A percentile compares a stretch with the other conserved stretches of the same genome.
Evolutionary conservation across 2,888 invertebrate species (phyloP).

Genomic region (Trissolcus brochymenae): DNA sequence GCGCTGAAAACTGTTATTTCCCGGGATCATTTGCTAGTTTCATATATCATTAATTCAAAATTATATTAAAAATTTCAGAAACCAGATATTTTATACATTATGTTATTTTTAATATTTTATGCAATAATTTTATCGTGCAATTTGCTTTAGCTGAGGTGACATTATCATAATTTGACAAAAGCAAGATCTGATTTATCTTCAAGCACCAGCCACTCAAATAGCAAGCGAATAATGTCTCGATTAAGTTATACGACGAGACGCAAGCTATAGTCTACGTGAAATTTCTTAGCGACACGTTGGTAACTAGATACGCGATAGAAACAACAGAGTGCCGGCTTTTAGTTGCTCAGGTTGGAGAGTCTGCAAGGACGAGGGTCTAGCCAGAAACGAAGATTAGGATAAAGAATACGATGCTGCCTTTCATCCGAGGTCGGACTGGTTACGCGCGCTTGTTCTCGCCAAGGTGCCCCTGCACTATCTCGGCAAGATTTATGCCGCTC

Average conservation of each 20-base stretch:
- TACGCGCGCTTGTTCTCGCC: conserved; percentile 41
- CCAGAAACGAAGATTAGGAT: conserved; percentile 40
- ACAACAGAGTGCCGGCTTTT: conserved; percentile 35
- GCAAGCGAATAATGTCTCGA: conserved; percentile 22
- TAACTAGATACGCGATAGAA: conserved; percentile 41
- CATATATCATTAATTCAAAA: not conserved
- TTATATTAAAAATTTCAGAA: no score
- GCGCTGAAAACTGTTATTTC: no score
- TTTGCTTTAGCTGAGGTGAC: no score
- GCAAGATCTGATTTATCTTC: not conserved
- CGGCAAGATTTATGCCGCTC: conserved; percentile 58
- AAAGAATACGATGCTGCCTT: conserved; percentile 48
- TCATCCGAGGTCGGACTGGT: conserved; percentile 58
- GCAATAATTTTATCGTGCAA: no score
- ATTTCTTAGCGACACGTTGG: conserved; percentile 32
- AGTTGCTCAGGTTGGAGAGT: conserved; percentile 18
- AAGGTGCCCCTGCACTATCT: conserved; percentile 31
- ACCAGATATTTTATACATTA: no score
- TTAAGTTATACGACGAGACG: conserved; percentile 31
- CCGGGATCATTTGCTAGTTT: no score
- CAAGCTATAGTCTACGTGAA: conserved; percentile 12
- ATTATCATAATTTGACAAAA: no score
- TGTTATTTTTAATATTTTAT: no score
- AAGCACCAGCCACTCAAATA: conserved; percentile 2
- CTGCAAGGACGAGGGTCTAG: conserved; percentile 38